Evolutionary conservation across 2,888 invertebrate genomes (phyloP).

Genomic region (Agelastica alni): DNA sequence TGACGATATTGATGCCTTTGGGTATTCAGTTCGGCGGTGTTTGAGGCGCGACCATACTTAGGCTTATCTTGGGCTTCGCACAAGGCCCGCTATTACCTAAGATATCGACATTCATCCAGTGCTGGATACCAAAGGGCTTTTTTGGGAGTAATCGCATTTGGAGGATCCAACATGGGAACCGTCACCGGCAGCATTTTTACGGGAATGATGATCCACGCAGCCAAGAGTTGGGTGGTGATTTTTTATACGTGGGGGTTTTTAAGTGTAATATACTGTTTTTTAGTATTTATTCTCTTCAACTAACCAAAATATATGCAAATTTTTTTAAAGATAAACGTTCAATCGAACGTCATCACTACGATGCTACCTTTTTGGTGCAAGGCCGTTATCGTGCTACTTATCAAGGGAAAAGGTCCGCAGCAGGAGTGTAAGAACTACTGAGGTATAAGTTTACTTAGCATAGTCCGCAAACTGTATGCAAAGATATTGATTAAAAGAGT

Average conservation of each 20-base stretch:
- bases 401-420: too few species aligned
- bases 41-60: conserved; percentile 68
- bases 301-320: conserved; percentile 69
- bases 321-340: conserved; percentile 65
- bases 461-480: too few species aligned
- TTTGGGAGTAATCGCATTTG: conserved; percentile 76
- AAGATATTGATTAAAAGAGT: too few species aligned
- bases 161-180: conserved; percentile 73
- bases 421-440: too few species aligned
- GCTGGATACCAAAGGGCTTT: conserved; percentile 82
- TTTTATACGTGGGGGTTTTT: conserved; percentile 79
- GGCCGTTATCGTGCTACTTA: too few species aligned
- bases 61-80: conserved; percentile 68
- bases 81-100: conserved; percentile 79
- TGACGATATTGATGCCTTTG: conserved; percentile 77
- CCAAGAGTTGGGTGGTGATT: conserved; percentile 73
- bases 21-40: conserved; percentile 66
- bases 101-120: conserved; percentile 59
- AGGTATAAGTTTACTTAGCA: too few species aligned
- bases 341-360: conserved; percentile 63
- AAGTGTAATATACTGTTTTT: conserved; percentile 69
- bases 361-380: conserved; percentile 60
- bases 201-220: conserved; percentile 65
- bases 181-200: conserved; percentile 68
- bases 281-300: conserved; percentile 68